Percentiles rank a stretch among this genome's conserved stretches.
These are phyloP conservation scores for Pocillopora grandis DNA, from an alignment of 92 coral and sea anemone genomes.

Conservation along the genomic window DNA sequence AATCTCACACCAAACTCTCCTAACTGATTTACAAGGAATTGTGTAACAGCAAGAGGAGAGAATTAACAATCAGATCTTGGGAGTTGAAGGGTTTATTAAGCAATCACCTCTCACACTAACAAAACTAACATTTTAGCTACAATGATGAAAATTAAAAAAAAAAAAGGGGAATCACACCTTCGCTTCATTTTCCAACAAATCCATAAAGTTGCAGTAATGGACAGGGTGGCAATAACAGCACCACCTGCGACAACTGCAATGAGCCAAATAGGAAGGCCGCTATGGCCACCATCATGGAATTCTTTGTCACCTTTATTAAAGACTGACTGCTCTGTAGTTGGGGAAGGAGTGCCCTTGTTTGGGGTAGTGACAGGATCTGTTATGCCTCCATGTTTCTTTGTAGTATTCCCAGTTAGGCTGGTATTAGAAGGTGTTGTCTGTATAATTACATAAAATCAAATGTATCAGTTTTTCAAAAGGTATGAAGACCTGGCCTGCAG, in stretches of 20 bases:
- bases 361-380: neutral
- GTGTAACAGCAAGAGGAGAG: no score
- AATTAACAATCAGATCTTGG: no score
- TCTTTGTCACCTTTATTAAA: neutral
- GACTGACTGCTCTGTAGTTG: neutral
- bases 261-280: conserved; percentile 30
- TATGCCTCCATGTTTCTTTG: neutral
- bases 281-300: neutral
- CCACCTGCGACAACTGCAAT: conserved; percentile 35
- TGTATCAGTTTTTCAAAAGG: no score
- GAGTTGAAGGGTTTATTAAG: no score
- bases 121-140: no score
- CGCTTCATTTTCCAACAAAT: conserved; percentile 29
- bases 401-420: neutral
- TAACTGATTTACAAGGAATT: no score
- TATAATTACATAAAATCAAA: neutral
- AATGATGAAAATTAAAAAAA: neutral
- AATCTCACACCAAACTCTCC: no score
- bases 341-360: neutral
- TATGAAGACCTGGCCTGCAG: no score
- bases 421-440: neutral
- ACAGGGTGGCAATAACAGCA: conserved; percentile 31
- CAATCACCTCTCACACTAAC: no score
- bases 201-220: conserved; percentile 24
- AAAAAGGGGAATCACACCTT: neutral